Evolutionary conservation across 2,888 invertebrate genomes (phyloP).

Genomic region (Thumatha senex): DNA sequence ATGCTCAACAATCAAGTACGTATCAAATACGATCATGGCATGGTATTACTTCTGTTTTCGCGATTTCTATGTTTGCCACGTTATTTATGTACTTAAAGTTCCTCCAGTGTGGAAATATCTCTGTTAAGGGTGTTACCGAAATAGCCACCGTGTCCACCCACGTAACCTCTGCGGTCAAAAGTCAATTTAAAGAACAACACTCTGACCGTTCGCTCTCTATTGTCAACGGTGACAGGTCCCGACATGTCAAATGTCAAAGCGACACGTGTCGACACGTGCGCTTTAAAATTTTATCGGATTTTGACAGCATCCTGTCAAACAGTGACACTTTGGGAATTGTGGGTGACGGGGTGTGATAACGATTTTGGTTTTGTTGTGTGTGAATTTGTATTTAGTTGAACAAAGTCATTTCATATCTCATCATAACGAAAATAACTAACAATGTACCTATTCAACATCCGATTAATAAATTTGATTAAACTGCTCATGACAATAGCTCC

Average conservation of each 20-base stretch:
- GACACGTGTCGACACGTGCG: slow-evolving; percentile 75
- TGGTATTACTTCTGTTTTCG: no score
- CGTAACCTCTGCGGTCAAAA: slow-evolving; percentile 44
- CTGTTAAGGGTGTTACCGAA: no score
- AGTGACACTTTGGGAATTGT: slow-evolving; percentile 49
- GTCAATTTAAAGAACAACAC: slow-evolving; percentile 62
- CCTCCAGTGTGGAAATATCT: not conserved
- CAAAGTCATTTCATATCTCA: not conserved
- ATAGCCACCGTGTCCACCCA: no score
- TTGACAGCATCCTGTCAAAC: slow-evolving; percentile 68
- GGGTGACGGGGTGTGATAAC: slow-evolving; percentile 46
- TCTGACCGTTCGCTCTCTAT: slow-evolving; percentile 54
- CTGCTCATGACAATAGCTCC: no score
- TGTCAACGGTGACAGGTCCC: slow-evolving; percentile 61
- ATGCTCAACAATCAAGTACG: no score
- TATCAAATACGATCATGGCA: no score
- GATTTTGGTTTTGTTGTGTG: slow-evolving; percentile 35
- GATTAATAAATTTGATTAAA: no score
- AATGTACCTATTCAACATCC: no score
- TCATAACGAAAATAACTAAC: no score
- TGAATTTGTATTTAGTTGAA: slow-evolving; percentile 16
- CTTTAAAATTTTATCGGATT: slow-evolving; percentile 68
- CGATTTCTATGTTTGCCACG: no score
- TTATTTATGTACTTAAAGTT: no score
- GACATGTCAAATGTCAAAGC: slow-evolving; percentile 65